Percentiles rank a stretch among this genome's conserved stretches.
These are phyloP conservation scores for Baronia brevicornis DNA, from an alignment of 2,888 invertebrate genomes.

Conservation along the genomic window DNA sequence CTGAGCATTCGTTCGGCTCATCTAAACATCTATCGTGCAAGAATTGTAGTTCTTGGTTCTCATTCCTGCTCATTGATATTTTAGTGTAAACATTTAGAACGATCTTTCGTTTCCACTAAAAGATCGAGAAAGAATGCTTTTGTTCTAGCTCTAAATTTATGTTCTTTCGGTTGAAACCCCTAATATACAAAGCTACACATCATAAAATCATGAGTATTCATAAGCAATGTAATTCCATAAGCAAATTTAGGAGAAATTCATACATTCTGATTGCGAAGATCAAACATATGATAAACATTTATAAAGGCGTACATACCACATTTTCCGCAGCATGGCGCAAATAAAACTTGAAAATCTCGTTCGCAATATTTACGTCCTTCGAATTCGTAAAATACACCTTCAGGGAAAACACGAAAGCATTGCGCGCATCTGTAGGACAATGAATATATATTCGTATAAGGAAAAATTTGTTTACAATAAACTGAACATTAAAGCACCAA, in stretches of 20 bases:
- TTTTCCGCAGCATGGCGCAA: slow-evolving; percentile 94
- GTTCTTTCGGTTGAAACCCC: no score
- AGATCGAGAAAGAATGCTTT: no score
- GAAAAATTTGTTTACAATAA: slow-evolving; percentile 2
- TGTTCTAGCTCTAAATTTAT: no score
- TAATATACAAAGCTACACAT: no score
- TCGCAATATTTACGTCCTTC: slow-evolving; percentile 99
- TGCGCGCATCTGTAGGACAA: slow-evolving; percentile 89
- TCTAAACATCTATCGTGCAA: no score
- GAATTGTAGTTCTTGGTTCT: no score
- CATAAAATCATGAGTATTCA: no score
- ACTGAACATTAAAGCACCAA: neutral
- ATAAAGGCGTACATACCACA: slow-evolving; percentile 69
- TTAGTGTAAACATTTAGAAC: no score
- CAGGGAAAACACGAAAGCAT: slow-evolving; percentile 98
- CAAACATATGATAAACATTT: neutral
- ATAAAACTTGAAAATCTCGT: slow-evolving; percentile 97
- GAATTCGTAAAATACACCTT: slow-evolving; percentile 98
- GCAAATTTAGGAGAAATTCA: neutral
- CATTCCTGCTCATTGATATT: no score
- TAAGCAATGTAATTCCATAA: no score
- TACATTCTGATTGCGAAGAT: neutral
- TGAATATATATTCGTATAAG: neutral
- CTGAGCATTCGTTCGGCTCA: no score
- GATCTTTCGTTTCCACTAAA: no score